A percentile compares a stretch with the other conserved stretches of the same genome.
Conservation (phyloP, 2,797 vertebrate genomes). For the Oryzias sinensis region DNA sequence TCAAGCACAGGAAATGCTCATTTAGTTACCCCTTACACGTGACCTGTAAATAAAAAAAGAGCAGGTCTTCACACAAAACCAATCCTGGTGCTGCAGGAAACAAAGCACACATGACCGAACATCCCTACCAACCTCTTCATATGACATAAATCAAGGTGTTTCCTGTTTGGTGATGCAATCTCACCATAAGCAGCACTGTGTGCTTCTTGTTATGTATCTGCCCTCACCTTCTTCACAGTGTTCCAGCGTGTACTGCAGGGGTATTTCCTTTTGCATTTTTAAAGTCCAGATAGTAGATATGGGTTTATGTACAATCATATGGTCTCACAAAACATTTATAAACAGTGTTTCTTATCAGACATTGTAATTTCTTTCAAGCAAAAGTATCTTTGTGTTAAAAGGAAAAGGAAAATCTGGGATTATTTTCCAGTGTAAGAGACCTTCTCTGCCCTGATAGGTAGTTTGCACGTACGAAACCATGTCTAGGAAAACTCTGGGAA, state of each 20-base stretch:
- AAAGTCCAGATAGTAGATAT: slow-evolving; percentile 22
- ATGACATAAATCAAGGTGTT: slow-evolving; percentile 48
- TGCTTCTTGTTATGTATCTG: slow-evolving; percentile 45
- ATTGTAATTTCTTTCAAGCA: slow-evolving; percentile 68
- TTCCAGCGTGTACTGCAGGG: slow-evolving; percentile 34
- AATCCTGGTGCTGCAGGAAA: slow-evolving; percentile 39
- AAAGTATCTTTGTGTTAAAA: slow-evolving; percentile 58
- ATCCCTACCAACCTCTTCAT: slow-evolving; percentile 49
- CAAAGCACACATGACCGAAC: slow-evolving; percentile 39
- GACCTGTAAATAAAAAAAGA: slow-evolving; percentile 59
- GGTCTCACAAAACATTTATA: slow-evolving; percentile 41
- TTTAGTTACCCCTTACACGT: slow-evolving; percentile 16
- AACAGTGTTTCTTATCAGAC: slow-evolving; percentile 58
- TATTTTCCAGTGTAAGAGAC: slow-evolving; percentile 53
- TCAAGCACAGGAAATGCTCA: slow-evolving; percentile 28
- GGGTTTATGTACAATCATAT: slow-evolving; percentile 41
- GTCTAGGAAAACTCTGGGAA: slow-evolving; percentile 72
- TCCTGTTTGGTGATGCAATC: slow-evolving; percentile 52
- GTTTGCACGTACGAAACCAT: slow-evolving; percentile 77
- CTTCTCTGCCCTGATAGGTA: slow-evolving; percentile 63
- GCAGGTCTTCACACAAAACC: slow-evolving; percentile 41
- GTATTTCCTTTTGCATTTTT: slow-evolving; percentile 33
- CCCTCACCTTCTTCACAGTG: slow-evolving; percentile 48
- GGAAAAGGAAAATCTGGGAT: slow-evolving; percentile 33
- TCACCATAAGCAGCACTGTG: slow-evolving; percentile 53